Evolutionary conservation across 2,888 invertebrate species (phyloP), one percentile per base, ranked within the genome.

Genomic region (Torymus auratus): DNA sequence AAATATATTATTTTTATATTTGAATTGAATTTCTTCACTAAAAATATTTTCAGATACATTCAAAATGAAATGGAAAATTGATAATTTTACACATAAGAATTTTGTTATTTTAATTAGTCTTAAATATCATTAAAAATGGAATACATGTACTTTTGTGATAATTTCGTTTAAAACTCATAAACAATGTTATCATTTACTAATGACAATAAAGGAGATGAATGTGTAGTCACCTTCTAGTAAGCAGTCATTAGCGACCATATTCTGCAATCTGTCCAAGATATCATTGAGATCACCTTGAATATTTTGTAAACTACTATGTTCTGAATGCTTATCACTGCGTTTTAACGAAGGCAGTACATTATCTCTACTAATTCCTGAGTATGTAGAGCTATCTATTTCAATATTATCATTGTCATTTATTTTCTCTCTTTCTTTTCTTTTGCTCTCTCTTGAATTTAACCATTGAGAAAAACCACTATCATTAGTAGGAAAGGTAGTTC

Each of bases 171-270:
- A 7, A 41, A 41, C 41, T 41, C 41, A 1, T 41, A 41, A 41
- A 41, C 41, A 41, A 41, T 41, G 41, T 41, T 41, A 41, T 41
- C 7, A 41, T 41, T 41, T 41, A 15, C 13, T 13, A 55, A 28
- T n/a, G 60, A 50, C 15, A 50, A 17, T n/a, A 15, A 41, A 53
- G 13, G 58, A 65, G 53, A 71, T 41, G 41, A 17, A 50, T 17
- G 67, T 55, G 20, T n/a, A 70, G 20, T 90, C 86, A 93, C 94
- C 94, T 85, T 95, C 94, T 83, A 94, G 91, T 82, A 93, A 92
- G 85, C 94, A 94, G 87, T 95, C 95, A 84, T 94, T 93, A 0
- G 94, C 94, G 73, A 95, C 90, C 90, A 95, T 94, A 89, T 95
- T 94, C 88, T 95, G 95, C 83, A 95, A 90, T 83, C 95, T 92